These are phyloP conservation scores for Crax fasciolata DNA, from an alignment of 2,797 vertebrate genomes.

Conservation along the genomic window DNA sequence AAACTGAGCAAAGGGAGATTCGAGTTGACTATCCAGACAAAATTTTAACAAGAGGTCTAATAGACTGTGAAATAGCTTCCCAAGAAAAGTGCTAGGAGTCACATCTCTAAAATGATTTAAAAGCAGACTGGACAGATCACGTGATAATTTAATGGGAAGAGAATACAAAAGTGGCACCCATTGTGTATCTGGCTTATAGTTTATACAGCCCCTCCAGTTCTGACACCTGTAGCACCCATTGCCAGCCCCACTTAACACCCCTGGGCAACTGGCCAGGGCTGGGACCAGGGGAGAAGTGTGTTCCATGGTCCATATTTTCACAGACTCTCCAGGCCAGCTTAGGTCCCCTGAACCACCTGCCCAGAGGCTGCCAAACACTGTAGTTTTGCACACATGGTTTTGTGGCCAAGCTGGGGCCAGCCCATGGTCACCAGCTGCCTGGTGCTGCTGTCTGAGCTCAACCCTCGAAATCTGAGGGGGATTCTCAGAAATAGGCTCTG, in stretches of 20 bases:
- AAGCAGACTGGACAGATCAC: constrained; percentile 40
- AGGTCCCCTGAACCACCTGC: neutral
- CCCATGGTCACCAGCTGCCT: neutral
- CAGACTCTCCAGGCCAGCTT: neutral
- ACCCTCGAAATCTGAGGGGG: neutral
- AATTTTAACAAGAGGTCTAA: constrained; percentile 76
- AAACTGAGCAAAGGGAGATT: constrained; percentile 60
- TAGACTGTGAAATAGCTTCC: constrained; percentile 77
- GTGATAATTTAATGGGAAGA: neutral
- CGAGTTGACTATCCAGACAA: constrained; percentile 64
- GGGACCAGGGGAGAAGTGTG: neutral
- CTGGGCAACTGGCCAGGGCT: neutral
- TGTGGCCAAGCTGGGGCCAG: neutral
- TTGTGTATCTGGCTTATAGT: neutral
- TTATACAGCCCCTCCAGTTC: neutral
- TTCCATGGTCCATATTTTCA: neutral
- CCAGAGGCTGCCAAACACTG: neutral
- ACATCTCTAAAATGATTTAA: constrained; percentile 71
- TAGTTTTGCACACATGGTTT: neutral
- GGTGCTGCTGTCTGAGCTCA: neutral
- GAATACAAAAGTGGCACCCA: neutral
- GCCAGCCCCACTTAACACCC: fast-evolving
- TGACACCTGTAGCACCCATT: neutral
- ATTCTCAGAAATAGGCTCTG: neutral
- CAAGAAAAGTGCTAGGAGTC: constrained; percentile 57